phyloP scores from a whole-genome alignment of 2,797 vertebrate genomes.

The Labeo calbasu region DNA sequence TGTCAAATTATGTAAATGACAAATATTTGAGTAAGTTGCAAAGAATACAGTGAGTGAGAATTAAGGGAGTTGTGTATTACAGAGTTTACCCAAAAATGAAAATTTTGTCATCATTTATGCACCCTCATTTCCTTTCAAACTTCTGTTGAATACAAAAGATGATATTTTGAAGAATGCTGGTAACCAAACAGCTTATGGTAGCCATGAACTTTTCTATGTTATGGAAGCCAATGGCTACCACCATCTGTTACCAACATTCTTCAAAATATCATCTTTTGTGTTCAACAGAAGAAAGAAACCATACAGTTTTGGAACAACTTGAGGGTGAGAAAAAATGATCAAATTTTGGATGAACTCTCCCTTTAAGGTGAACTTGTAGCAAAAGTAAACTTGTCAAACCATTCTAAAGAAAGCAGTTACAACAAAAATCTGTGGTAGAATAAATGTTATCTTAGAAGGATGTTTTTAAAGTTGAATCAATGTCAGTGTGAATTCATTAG shows the following conservation, averaged over 20 bases:
- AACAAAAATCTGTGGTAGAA: neutral
- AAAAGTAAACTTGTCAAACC: constrained; percentile 2
- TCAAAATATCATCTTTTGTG: neutral
- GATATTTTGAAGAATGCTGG: neutral
- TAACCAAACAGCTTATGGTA: neutral
- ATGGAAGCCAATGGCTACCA: neutral
- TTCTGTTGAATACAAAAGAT: neutral
- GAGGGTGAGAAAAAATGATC: neutral
- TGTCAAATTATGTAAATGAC: no score
- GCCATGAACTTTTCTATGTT: neutral
- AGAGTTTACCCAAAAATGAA: neutral
- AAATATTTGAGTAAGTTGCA: neutral
- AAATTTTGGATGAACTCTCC: neutral
- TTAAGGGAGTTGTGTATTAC: no score
- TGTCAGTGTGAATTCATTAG: neutral
- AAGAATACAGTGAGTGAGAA: neutral
- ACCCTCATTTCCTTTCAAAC: neutral
- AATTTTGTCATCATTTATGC: neutral
- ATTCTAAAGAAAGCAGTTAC: neutral
- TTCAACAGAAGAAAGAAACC: neutral
- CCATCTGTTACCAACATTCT: neutral
- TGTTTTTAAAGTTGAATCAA: neutral
- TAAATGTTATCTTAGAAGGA: neutral
- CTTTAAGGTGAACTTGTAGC: neutral
- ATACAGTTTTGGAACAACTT: neutral